These are phyloP conservation scores for Danio kyathit DNA, from an alignment of 2,797 vertebrate genomes.

Conservation along the genomic window DNA sequence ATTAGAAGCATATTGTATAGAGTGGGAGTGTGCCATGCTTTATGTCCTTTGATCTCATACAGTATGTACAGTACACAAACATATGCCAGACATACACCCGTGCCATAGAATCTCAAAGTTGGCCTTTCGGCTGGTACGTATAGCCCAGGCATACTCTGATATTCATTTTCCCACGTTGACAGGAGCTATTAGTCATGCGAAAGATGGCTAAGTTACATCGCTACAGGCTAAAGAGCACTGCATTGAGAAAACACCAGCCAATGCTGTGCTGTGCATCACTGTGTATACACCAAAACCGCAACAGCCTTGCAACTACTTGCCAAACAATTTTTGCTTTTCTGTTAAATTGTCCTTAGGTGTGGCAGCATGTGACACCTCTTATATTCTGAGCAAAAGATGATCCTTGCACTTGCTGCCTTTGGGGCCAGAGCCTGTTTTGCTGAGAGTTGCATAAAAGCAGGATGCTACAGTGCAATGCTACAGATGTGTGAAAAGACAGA, in stretches of 20 bases:
- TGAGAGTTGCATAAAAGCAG: slow-evolving; percentile 40
- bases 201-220: slow-evolving; percentile 69
- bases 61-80: slow-evolving; percentile 12
- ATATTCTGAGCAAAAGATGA: slow-evolving; percentile 20
- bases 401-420: slow-evolving; percentile 33
- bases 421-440: slow-evolving; percentile 34
- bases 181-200: slow-evolving; percentile 70
- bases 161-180: slow-evolving; percentile 71
- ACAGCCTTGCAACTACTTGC: slow-evolving; percentile 29
- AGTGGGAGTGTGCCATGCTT: slow-evolving; percentile 48
- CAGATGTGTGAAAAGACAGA: slow-evolving; percentile 47
- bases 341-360: slow-evolving; percentile 35
- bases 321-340: slow-evolving; percentile 37
- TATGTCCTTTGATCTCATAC: slow-evolving; percentile 13
- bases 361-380: slow-evolving; percentile 32
- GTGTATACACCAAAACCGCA: slow-evolving; percentile 61
- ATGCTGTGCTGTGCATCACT: slow-evolving; percentile 40
- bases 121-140: slow-evolving; percentile 51
- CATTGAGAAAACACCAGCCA: background rate
- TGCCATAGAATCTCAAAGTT: slow-evolving; percentile 16
- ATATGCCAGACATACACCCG: slow-evolving; percentile 36
- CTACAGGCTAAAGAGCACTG: slow-evolving; percentile 62
- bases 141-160: slow-evolving; percentile 59
- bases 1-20: slow-evolving; percentile 72
- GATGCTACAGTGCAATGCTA: slow-evolving; percentile 7